These are phyloP conservation scores for Chanos chanos DNA, from an alignment of 2,797 vertebrate genomes.

Conservation along the genomic window DNA sequence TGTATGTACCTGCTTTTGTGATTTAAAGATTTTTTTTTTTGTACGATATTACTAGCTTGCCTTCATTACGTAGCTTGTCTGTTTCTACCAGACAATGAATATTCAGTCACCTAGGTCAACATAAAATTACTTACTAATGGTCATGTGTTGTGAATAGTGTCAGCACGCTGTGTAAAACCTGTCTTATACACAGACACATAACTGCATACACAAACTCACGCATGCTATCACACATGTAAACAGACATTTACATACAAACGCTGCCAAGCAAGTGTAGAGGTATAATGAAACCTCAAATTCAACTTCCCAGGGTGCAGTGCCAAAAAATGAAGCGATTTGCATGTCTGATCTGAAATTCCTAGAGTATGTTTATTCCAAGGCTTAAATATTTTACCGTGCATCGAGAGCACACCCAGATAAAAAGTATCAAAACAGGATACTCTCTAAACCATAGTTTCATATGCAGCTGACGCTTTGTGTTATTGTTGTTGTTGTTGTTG, in stretches of 20 bases:
- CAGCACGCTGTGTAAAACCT: conserved; percentile 14
- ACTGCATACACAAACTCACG: neutral
- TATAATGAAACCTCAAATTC: conserved; percentile 36
- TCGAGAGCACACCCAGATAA: conserved; percentile 9
- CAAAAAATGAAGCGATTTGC: conserved; percentile 51
- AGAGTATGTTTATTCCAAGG: conserved; percentile 14
- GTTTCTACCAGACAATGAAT: too few relatives aligned
- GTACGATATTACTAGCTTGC: neutral
- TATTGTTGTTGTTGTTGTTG: too few relatives aligned
- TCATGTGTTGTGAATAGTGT: conserved; percentile 10
- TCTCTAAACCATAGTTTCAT: too few relatives aligned
- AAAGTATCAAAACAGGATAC: too few relatives aligned
- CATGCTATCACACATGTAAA: conserved; percentile 6
- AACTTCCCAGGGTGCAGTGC: conserved; percentile 30
- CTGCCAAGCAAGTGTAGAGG: conserved; percentile 47
- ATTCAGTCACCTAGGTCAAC: too few relatives aligned
- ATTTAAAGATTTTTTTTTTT: conserved; percentile 15
- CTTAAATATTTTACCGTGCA: conserved; percentile 7
- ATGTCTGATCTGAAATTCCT: conserved; percentile 48
- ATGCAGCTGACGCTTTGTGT: too few relatives aligned
- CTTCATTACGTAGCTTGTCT: too few relatives aligned
- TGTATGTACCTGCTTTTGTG: conserved; percentile 35
- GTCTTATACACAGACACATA: conserved; percentile 11
- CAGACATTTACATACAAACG: conserved; percentile 61
- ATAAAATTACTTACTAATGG: too few relatives aligned